Conservation (phyloP, 2,888 invertebrate genomes). For the Lucinisca nassula region DNA sequence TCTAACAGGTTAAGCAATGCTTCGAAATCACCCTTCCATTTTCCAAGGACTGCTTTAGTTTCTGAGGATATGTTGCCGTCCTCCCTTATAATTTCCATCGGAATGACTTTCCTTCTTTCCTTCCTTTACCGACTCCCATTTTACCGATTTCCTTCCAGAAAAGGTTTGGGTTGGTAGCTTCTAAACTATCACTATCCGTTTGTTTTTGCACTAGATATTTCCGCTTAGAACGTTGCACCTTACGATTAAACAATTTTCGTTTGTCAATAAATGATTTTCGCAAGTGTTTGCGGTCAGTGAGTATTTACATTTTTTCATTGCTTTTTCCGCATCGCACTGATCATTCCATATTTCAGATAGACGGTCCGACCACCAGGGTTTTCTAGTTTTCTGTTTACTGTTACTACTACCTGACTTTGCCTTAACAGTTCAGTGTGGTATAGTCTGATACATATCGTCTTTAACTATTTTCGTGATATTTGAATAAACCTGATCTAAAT, state of each 20-base stretch:
- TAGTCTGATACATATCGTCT: background rate
- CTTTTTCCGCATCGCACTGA: constrained; percentile 13
- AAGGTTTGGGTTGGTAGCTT: background rate
- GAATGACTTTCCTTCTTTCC: background rate
- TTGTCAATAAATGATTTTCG: background rate
- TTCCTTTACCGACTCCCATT: background rate
- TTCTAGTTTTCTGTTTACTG: constrained; percentile 1
- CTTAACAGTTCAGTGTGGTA: background rate
- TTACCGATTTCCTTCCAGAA: background rate
- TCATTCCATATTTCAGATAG: constrained; percentile 24
- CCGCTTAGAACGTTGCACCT: background rate
- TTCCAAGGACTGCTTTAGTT: background rate
- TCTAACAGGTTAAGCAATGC: background rate
- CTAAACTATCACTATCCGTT: background rate
- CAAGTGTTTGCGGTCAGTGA: background rate
- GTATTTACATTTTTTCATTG: background rate
- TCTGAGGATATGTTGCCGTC: background rate
- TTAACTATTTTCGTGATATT: background rate
- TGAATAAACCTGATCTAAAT: background rate
- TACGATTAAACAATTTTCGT: background rate
- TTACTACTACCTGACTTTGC: background rate
- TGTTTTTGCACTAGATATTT: background rate
- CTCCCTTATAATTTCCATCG: background rate
- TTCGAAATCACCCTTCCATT: background rate
- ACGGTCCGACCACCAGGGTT: constrained; percentile 33